Base-by-base conservation (phyloP, 1,140 invertebrate genomes). In the Drosophila persimilis region DNA sequence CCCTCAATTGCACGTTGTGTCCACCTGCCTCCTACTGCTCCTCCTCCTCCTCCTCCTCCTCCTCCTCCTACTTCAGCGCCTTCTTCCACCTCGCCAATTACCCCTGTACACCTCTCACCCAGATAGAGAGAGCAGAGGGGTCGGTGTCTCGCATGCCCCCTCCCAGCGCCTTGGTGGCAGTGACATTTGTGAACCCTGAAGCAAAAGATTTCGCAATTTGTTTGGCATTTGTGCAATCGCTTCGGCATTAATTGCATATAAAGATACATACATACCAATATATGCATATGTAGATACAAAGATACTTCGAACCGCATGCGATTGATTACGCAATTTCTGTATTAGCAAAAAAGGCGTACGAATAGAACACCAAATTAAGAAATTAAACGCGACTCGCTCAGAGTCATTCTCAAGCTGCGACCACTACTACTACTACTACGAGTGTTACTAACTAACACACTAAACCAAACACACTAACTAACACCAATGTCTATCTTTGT, bases 101-200 rank as follows among this genome's bases (percentile, higher is more conserved):
- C 4, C 35, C 11, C 35, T 39, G 5, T 13, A 13, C 35, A 13
- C 11, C 35, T 39, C 35, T 39, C 35, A 39, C 11, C 35, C 2
- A 39, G 35, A 13, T 11, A 3, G 11, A 39, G 35, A 39, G 35
- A 13, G 11, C 3, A 5, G 11, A 39, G 35, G 35, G 35, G 11
- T 11, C 35, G 11, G 29, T 31, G 7, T 11, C 31, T 31, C 1
- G 29, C 29, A 7, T 20, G 22, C 11, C 11, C 9, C 24, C 24
- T 6, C 24, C 24, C 5, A 5, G 24, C 7, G 7, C 2, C 31
- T 9, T 47, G 46, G 43, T 75, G 75, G 61, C 75, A 59, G 63
- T 86, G 80, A 86, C 81, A 77, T 74, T 67, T 67, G 58, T 85
- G 77, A 81, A 86, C 80, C 61, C 69, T 83, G 75, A 73, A 71